Evolutionary conservation across 2,113 vertebrate genomes (phyloP).

Genomic region (Dipodomys spectabilis): DNA sequence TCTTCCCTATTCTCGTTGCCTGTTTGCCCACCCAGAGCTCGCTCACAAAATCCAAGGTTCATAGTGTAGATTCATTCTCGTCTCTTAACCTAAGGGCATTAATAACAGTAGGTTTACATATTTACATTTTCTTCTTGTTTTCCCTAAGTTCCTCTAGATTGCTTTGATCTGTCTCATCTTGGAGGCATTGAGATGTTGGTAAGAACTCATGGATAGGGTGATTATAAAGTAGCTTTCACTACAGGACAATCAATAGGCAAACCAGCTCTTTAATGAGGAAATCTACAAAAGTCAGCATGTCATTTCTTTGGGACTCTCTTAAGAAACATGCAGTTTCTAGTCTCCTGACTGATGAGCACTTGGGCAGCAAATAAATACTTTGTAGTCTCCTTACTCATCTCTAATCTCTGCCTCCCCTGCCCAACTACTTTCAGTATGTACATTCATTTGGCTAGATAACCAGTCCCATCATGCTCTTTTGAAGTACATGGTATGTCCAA

Average conservation of each 20-base stretch:
- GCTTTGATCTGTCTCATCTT: no score
- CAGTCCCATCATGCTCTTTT: neutral
- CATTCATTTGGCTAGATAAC: no score
- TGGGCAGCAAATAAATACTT: neutral
- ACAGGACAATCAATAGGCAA: neutral
- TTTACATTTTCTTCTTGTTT: no score
- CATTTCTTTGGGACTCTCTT: neutral
- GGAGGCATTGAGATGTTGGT: no score
- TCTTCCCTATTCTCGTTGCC: no score
- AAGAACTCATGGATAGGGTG: no score
- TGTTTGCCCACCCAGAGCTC: neutral
- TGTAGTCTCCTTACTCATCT: neutral
- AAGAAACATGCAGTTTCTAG: neutral
- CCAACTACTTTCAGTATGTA: no score
- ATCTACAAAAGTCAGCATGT: neutral
- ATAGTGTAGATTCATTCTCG: neutral
- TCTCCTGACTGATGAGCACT: neutral
- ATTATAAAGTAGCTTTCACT: neutral
- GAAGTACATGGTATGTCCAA: neutral
- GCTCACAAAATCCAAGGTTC: neutral
- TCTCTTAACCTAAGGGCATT: conserved; percentile 13
- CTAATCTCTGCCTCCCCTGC: no score
- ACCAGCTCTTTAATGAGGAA: neutral
- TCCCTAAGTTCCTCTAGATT: no score
- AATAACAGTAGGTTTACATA: neutral